These are phyloP conservation scores for Anthonomus grandis DNA, from an alignment of 1,140 invertebrate genomes.

Conservation along the genomic window DNA sequence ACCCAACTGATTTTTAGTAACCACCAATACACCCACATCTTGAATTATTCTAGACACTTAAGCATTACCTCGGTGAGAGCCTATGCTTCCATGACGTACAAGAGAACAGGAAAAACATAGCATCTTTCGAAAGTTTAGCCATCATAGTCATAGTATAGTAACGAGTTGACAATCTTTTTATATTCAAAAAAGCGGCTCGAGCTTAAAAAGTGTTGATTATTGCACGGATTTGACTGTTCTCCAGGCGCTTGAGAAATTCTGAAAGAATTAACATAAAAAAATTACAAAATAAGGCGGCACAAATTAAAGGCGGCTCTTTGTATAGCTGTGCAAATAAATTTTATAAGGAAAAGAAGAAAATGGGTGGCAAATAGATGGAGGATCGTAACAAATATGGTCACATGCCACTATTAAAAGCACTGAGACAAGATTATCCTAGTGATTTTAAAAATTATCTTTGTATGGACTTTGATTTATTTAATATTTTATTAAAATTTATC, in stretches of 20 bases:
- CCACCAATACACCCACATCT: no score
- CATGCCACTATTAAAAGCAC: slow-evolving; percentile 1
- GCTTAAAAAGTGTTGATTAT: neutral
- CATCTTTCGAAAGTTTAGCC: no score
- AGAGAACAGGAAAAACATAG: no score
- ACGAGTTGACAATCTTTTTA: no score
- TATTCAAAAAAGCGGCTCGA: no score
- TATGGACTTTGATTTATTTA: neutral
- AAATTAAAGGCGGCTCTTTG: neutral
- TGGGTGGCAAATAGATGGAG: neutral
- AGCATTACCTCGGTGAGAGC: no score
- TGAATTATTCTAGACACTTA: no score
- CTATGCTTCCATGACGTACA: no score
- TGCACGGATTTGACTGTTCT: neutral
- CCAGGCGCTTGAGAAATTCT: no score
- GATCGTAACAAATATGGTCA: no score
- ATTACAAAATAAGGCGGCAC: neutral
- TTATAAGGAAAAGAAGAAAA: neutral
- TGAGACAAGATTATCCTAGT: neutral
- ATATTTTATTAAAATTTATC: neutral
- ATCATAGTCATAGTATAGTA: no score
- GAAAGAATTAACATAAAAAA: neutral
- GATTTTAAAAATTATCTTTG: slow-evolving; percentile 17
- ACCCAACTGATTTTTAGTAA: no score
- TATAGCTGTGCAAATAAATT: neutral